These are phyloP conservation scores for Labia minor DNA, from an alignment of 2,888 invertebrate species.

Conservation along the genomic window DNA sequence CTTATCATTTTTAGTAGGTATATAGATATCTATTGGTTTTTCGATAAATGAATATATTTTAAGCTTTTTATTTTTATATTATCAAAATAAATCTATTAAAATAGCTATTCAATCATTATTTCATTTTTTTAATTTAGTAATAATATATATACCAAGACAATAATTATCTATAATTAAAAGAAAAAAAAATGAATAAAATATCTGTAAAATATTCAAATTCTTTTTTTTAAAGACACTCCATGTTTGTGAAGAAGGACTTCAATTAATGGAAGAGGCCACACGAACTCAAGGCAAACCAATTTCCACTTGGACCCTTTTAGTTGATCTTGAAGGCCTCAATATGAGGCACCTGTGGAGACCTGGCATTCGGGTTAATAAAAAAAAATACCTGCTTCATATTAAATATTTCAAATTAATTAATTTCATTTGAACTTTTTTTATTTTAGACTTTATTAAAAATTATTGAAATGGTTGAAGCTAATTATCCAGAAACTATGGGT, in stretches of 20 bases:
- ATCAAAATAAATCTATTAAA: no score
- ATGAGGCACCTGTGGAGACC: constrained; percentile 94
- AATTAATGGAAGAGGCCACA: constrained; percentile 77
- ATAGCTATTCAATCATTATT: background rate
- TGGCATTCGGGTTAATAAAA: constrained; percentile 53
- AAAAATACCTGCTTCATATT: no score
- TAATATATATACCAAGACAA: constrained; percentile 8
- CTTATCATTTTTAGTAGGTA: background rate
- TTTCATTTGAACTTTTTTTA: constrained; percentile 16
- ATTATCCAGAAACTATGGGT: constrained; percentile 93
- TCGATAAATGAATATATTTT: no score
- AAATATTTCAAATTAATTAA: background rate
- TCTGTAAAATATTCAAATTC: no score
- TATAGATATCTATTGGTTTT: background rate
- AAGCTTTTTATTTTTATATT: no score
- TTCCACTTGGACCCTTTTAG: constrained; percentile 78
- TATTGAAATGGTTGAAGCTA: constrained; percentile 79
- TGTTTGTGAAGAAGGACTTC: constrained; percentile 84
- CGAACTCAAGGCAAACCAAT: constrained; percentile 68
- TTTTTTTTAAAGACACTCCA: constrained; percentile 53
- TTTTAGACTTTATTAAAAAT: constrained; percentile 43
- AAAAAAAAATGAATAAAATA: no score
- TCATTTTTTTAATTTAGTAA: constrained; percentile 21
- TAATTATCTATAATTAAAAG: constrained; percentile 18
- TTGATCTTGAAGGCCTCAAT: constrained; percentile 87